Conservation (phyloP, 2,888 invertebrate species). For the Noctua janthe region DNA sequence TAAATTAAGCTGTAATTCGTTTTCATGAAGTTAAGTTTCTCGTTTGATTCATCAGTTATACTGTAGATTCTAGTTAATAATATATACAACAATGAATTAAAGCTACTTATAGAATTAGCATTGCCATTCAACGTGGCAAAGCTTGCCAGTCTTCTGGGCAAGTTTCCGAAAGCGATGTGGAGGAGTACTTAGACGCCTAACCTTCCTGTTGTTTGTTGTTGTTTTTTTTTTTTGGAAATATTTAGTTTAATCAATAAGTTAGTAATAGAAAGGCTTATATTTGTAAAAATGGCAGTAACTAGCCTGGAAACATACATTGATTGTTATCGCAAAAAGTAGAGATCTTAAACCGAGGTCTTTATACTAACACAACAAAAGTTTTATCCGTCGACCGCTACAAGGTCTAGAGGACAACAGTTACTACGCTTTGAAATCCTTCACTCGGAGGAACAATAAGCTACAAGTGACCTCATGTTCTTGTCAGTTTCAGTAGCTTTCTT, state of each 20-base stretch:
- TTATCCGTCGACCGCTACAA: slow-evolving; percentile 26
- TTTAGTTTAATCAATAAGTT: neutral
- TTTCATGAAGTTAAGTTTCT: too few species aligned
- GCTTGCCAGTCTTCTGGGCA: too few species aligned
- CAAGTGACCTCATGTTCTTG: slow-evolving; percentile 41
- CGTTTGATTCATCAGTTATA: too few species aligned
- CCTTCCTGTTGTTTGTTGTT: too few species aligned
- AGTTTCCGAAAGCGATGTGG: too few species aligned
- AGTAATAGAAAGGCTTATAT: neutral
- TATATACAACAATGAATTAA: too few species aligned
- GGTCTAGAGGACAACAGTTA: slow-evolving; percentile 38
- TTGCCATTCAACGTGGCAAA: too few species aligned
- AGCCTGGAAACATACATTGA: slow-evolving; percentile 20
- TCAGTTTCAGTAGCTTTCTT: slow-evolving; percentile 20
- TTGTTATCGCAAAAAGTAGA: slow-evolving; percentile 24
- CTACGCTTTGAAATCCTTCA: slow-evolving; percentile 37
- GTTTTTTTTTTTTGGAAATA: too few species aligned
- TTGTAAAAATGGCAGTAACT: too few species aligned
- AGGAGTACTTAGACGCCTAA: too few species aligned
- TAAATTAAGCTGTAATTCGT: neutral
- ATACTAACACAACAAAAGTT: slow-evolving; percentile 38
- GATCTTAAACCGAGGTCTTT: slow-evolving; percentile 37
- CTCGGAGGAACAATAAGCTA: slow-evolving; percentile 44
- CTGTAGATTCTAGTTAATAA: too few species aligned
- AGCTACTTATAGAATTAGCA: too few species aligned